Percentiles rank a stretch among this genome's conserved stretches.
Evolutionary conservation across 1,140 invertebrate genomes (phyloP).

Genomic region (Pseudomyrmex gracilis): DNA sequence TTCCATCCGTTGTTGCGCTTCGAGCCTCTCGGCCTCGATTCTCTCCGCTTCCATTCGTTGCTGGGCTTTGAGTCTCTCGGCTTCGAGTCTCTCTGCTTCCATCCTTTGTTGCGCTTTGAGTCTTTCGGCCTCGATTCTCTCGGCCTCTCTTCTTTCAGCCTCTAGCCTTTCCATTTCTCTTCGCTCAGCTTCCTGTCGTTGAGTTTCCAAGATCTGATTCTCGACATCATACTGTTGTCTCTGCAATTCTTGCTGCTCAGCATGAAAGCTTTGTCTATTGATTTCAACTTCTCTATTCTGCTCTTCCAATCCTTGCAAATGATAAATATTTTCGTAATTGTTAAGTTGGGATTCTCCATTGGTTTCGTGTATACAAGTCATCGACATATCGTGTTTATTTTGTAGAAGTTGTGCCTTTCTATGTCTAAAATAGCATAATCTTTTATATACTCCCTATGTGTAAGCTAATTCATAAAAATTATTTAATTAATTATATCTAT

Average conservation of each 20-base stretch:
- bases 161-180: constrained; percentile 70
- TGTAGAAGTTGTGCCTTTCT: constrained; percentile 45
- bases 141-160: constrained; percentile 69
- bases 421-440: background rate
- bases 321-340: constrained; percentile 74
- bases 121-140: constrained; percentile 71
- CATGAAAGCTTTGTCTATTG: constrained; percentile 71
- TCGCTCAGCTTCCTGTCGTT: constrained; percentile 72
- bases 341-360: constrained; percentile 69
- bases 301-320: constrained; percentile 70
- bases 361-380: constrained; percentile 41
- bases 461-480: background rate
- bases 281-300: constrained; percentile 75
- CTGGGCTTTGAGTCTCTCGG: constrained; percentile 41
- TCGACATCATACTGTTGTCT: constrained; percentile 67
- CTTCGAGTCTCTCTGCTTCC: constrained; percentile 58
- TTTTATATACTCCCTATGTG: background rate
- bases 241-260: constrained; percentile 67
- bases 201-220: constrained; percentile 69
- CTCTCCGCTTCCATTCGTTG: constrained; percentile 59
- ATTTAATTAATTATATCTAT: too few relatives aligned
- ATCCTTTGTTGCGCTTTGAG: constrained; percentile 73
- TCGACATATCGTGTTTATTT: constrained; percentile 42
- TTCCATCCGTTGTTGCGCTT: constrained; percentile 35
- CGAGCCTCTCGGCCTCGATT: constrained; percentile 70